Evolutionary conservation across 2,888 invertebrate genomes (phyloP).

Genomic region (Mechanitis messenoides): DNA sequence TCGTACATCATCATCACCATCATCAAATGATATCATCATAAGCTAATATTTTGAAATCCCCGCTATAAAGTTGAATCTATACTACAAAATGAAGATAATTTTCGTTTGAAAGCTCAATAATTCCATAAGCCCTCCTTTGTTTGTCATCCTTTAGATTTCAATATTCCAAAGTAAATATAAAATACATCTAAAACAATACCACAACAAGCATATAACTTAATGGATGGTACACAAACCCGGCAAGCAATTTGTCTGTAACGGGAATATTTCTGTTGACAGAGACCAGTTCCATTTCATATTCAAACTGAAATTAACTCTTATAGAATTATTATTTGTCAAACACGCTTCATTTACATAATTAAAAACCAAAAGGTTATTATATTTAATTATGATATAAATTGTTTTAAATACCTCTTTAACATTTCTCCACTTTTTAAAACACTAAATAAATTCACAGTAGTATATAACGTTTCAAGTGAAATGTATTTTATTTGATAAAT

Average conservation of each 20-base stretch:
- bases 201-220: constrained; percentile 19
- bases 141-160: not conserved
- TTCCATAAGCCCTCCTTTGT: not conserved
- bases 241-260: constrained; percentile 50
- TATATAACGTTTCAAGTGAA: not conserved
- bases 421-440: no score
- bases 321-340: constrained; percentile 2
- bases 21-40: no score
- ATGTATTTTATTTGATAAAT: constrained; percentile 20
- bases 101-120: not conserved
- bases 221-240: constrained; percentile 37
- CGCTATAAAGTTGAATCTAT: no score
- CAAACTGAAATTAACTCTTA: constrained; percentile 14
- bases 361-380: not conserved
- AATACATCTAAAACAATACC: constrained; percentile 12
- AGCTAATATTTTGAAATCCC: no score
- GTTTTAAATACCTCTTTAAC: no score
- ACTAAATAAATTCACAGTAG: no score
- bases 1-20: no score
- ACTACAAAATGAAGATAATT: no score
- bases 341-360: not conserved
- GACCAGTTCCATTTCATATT: constrained; percentile 46
- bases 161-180: constrained; percentile 5
- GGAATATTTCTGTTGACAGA: constrained; percentile 46
- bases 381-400: not conserved